Conservation (phyloP, 2,888 invertebrate genomes). For the Gasteruption jaculator region DNA sequence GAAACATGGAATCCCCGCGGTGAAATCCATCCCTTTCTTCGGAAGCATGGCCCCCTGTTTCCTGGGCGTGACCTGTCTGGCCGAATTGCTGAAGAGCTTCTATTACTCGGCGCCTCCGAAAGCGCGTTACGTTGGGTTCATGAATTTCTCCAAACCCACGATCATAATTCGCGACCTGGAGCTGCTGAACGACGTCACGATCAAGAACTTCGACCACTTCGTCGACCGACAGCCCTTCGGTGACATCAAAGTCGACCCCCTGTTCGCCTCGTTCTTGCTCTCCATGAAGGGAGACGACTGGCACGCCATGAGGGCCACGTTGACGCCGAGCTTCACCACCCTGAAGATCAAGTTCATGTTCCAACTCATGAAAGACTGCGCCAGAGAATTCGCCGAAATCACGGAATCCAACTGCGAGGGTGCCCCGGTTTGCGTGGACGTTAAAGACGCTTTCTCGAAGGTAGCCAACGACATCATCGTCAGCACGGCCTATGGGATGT, state of each 20-base stretch:
- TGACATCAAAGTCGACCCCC: constrained; percentile 24
- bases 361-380: constrained; percentile 49
- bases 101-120: too few species aligned
- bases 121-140: constrained; percentile 34
- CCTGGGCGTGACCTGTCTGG: too few species aligned
- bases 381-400: constrained; percentile 28
- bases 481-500: constrained; percentile 34
- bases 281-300: constrained; percentile 49
- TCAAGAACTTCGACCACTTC: constrained; percentile 40
- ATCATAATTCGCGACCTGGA: constrained; percentile 39
- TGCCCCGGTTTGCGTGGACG: too few species aligned
- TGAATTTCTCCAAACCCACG: constrained; percentile 32
- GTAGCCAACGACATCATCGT: constrained; percentile 35
- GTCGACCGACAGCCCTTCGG: constrained; percentile 31
- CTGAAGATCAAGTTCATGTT: constrained; percentile 58
- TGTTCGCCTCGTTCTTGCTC: constrained; percentile 30
- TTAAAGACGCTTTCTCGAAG: constrained; percentile 33
- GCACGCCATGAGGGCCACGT: constrained; percentile 53
- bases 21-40: constrained; percentile 19
- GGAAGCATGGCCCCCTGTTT: constrained; percentile 21
- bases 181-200: constrained; percentile 36
- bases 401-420: constrained; percentile 18
- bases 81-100: too few species aligned
- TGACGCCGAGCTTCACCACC: constrained; percentile 58
- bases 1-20: constrained; percentile 17